Conservation (phyloP, 2,888 invertebrate genomes). For the Agrochola lychnidis region DNA sequence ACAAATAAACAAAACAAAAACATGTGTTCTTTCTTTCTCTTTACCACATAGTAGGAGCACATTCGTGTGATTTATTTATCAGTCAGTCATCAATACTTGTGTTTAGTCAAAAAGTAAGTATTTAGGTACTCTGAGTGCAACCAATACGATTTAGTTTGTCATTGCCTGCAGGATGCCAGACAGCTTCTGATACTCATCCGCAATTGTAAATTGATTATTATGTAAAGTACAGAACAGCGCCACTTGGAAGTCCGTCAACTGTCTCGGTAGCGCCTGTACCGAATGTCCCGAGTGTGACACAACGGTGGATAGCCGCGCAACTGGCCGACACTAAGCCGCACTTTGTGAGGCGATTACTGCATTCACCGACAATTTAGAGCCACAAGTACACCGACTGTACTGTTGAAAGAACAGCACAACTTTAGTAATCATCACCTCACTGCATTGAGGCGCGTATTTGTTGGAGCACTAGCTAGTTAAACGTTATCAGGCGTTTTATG, state of each 20-base stretch:
- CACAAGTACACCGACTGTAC: conserved; percentile 7
- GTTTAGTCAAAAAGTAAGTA: background rate
- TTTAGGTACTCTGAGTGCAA: background rate
- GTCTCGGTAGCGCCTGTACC: background rate
- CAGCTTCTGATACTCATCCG: background rate
- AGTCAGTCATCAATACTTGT: background rate
- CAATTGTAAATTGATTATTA: background rate
- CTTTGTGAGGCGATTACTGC: conserved; percentile 4
- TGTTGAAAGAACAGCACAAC: background rate
- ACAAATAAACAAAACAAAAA: background rate
- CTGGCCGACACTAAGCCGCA: conserved; percentile 10
- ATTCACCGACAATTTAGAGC: background rate
- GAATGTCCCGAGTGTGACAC: background rate
- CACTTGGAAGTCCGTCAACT: background rate
- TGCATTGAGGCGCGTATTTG: background rate
- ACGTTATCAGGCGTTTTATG: background rate
- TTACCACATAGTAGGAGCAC: background rate
- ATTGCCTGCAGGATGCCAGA: background rate
- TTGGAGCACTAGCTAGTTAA: background rate
- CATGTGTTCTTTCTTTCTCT: background rate
- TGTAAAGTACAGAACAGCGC: background rate
- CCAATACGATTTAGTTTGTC: background rate
- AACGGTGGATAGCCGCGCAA: background rate
- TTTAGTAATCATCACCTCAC: background rate
- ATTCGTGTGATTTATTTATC: background rate